phyloP scores from a whole-genome alignment of 2,113 vertebrate species.

The Campylomormyrus tamandua region DNA sequence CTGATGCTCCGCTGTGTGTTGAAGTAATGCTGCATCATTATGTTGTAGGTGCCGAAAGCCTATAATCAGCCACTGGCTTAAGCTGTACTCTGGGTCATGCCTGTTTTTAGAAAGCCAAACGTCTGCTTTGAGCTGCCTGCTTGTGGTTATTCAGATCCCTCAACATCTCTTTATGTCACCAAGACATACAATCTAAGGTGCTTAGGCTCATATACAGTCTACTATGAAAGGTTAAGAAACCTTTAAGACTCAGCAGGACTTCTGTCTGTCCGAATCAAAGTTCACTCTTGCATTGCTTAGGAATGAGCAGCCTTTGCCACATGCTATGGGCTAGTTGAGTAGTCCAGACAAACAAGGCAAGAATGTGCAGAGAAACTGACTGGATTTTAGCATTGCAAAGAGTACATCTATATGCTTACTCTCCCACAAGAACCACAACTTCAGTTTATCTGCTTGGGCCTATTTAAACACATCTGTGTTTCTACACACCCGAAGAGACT shows the following conservation, averaged over 20 bases:
- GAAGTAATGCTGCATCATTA: background rate
- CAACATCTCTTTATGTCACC: background rate
- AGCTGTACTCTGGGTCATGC: background rate
- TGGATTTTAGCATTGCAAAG: background rate
- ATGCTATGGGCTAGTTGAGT: background rate
- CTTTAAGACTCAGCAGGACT: background rate
- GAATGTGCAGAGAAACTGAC: background rate
- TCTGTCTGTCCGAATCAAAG: background rate
- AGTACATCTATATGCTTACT: background rate
- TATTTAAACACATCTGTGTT: background rate
- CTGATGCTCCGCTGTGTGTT: background rate
- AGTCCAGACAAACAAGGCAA: background rate
- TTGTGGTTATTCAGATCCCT: background rate
- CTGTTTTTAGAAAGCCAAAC: conserved; percentile 9
- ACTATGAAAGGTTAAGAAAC: background rate
- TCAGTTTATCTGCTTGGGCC: background rate
- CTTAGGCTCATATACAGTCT: background rate
- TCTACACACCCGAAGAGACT: background rate
- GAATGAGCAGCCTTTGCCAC: background rate
- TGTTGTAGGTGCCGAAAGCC: background rate
- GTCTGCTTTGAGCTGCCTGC: background rate
- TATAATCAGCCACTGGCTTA: background rate
- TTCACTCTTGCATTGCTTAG: background rate
- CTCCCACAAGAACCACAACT: background rate
- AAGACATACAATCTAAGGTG: background rate